Base-by-base conservation (phyloP, 1,140 invertebrate genomes). In the Neomicropteryx cornuta region DNA sequence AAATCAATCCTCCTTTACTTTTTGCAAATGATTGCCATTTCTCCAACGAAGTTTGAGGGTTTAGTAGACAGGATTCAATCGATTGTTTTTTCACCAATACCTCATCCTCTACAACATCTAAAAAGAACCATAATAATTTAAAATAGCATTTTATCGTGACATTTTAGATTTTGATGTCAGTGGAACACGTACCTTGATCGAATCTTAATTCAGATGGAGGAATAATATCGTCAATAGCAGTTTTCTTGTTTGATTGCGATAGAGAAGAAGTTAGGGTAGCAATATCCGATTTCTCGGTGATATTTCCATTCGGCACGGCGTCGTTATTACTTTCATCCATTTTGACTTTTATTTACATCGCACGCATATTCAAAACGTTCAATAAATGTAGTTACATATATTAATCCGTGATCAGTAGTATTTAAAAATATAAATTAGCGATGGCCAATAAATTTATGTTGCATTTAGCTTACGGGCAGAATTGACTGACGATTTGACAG, bases 1-100 rank as follows among this genome's bases (percentile, higher is more conserved):
- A 70, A 20, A 79, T 71, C 40, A 79, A 53, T 8, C 77, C 77
- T 47, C 64, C 70, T 45, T 69, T 61, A 21, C 65, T 68, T 27
- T 66, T 60, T 0, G 76, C 73, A 38, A 76, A 64, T 38, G 58
- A 45, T 42, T 68, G 60, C 64, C 76, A 72, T 39, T 66, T 52
- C 41, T 70, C 56, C 21, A 72, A 46, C 2, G 60, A 53, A 18
- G 59, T 48, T 34, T 68, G 55, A 10, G 58, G 50, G 42, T 67
- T 56, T 18, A 49, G 44, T 6, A 68, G 47, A 38, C 57, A 60
- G 52, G 54, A 52, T 41, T 66, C 62, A 24, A 68, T 50, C 38
- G 60, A 51, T 39, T 58, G 61, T 35, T 56, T 52, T 38, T 67
- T 67, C 22, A 53, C 53, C 11, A 50, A 55, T 21, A 62, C 46